These are phyloP conservation scores for Euplexia lucipara DNA, from an alignment of 2,888 invertebrate species.

Conservation along the genomic window DNA sequence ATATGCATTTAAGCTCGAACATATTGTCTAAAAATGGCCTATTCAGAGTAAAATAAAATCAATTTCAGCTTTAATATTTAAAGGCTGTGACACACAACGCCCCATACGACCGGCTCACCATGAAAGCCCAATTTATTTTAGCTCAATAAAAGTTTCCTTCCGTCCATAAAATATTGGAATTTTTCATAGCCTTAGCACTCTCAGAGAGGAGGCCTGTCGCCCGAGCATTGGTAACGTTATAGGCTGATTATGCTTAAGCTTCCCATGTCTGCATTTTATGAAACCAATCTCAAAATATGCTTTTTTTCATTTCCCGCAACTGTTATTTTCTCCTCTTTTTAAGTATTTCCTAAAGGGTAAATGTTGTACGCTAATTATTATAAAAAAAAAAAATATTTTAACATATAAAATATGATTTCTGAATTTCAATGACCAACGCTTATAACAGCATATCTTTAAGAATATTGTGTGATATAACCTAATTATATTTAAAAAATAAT, in stretches of 20 bases:
- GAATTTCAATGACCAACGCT: constrained; percentile 89
- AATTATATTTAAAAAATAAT: constrained; percentile 83
- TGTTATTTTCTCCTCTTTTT: constrained; percentile 51
- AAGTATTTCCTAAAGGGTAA: constrained; percentile 58
- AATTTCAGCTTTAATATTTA: constrained; percentile 70
- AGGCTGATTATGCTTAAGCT: constrained; percentile 65
- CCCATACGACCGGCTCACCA: constrained; percentile 66
- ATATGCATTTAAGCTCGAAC: background rate
- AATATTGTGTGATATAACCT: constrained; percentile 90
- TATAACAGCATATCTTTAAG: constrained; percentile 90
- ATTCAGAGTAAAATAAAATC: constrained; percentile 16
- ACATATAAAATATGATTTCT: constrained; percentile 71
- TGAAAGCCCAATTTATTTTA: constrained; percentile 72
- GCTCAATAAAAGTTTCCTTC: constrained; percentile 87
- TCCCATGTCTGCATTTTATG: constrained; percentile 75
- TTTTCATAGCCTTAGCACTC: constrained; percentile 77
- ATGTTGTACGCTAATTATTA: constrained; percentile 65
- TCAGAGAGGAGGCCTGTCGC: too few species aligned
- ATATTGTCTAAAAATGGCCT: constrained; percentile 57
- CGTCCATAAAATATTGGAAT: constrained; percentile 86
- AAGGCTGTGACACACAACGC: constrained; percentile 80
- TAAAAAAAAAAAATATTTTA: constrained; percentile 43
- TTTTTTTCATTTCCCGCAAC: constrained; percentile 45
- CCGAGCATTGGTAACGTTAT: too few species aligned
- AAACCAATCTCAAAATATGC: constrained; percentile 55